Evolutionary conservation across 64 coral and sea anemone genomes (phyloP).

Genomic region (Hydrozoanthus tunicans): DNA sequence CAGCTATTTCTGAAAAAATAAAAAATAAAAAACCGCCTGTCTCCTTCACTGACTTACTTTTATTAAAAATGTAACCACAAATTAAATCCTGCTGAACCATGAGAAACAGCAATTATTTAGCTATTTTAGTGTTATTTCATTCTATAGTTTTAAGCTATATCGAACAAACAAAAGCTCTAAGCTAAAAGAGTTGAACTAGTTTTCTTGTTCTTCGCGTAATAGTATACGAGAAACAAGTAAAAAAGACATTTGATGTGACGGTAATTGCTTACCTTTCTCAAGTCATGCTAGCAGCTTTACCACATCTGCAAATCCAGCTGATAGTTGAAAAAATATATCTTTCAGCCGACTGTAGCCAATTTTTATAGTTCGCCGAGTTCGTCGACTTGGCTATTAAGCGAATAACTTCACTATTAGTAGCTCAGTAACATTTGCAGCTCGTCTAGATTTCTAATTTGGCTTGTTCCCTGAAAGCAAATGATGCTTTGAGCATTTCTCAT

Average conservation of each 20-base stretch:
- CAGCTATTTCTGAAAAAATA: background rate
- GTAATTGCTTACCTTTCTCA: conserved; percentile 7
- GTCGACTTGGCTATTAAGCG: conserved; percentile 20
- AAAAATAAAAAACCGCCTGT: background rate
- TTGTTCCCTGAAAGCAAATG: conserved; percentile 34
- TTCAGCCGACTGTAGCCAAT: background rate
- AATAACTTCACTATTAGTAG: conserved; percentile 11
- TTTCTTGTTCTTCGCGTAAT: background rate
- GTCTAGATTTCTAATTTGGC: conserved; percentile 25
- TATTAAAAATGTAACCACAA: conserved; percentile 29
- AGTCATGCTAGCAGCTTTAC: background rate
- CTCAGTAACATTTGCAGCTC: conserved; percentile 1
- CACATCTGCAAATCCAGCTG: background rate
- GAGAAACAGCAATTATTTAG: background rate
- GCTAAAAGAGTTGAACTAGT: background rate
- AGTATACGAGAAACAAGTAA: background rate
- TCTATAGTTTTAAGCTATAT: background rate
- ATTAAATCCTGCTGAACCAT: background rate
- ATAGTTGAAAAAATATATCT: background rate
- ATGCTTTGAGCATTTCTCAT: conserved; percentile 37
- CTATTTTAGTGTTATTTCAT: background rate
- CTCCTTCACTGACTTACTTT: background rate
- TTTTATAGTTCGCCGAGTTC: background rate
- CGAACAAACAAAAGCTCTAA: background rate
- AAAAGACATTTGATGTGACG: background rate